Evolutionary conservation across 2,797 vertebrate species (phyloP).

Genomic region (Ceryle rudis): DNA sequence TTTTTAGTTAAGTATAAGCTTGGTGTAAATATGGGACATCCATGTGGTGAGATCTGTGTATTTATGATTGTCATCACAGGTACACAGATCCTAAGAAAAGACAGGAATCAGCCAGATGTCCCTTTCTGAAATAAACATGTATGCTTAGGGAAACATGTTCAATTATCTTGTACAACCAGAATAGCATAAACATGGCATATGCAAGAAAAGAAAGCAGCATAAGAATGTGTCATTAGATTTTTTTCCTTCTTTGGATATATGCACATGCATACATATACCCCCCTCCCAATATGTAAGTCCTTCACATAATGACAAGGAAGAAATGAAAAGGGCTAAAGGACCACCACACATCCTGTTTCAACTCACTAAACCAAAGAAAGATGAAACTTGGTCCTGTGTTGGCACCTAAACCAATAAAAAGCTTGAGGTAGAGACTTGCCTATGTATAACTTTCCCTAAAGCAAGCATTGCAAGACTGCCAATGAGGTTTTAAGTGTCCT

Average conservation of each 20-base stretch:
- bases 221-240: background rate
- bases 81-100: background rate
- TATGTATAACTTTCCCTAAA: background rate
- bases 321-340: background rate
- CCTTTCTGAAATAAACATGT: background rate
- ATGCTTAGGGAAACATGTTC: background rate
- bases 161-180: background rate
- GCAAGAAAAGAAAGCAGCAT: background rate
- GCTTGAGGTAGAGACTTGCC: background rate
- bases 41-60: background rate
- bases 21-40: background rate
- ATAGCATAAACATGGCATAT: background rate
- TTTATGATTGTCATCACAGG: background rate
- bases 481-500: background rate
- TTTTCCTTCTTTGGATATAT: background rate
- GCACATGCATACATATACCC: rapidly evolving
- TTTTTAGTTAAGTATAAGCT: background rate
- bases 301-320: background rate
- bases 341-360: background rate
- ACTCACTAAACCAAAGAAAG: background rate
- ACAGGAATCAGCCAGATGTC: background rate
- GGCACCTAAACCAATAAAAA: background rate
- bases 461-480: background rate
- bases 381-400: background rate
- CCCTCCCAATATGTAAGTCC: background rate